Conservation (phyloP, 2,113 vertebrate species). For the Calonectris borealis region DNA sequence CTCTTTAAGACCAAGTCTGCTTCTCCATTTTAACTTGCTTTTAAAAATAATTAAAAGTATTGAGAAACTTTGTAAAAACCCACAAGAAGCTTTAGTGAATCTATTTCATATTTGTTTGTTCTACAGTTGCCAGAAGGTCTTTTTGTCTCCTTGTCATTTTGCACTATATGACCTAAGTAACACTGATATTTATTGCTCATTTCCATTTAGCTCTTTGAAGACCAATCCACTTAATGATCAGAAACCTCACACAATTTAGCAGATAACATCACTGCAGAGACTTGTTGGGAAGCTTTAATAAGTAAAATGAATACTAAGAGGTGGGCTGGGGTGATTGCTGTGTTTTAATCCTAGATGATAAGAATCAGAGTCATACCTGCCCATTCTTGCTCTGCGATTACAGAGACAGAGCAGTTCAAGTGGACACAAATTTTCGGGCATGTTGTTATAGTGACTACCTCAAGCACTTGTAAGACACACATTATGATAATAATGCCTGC, state of each 20-base stretch:
- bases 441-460: constrained; percentile 24
- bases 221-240: constrained; percentile 75
- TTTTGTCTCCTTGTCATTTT: constrained; percentile 58
- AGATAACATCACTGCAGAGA: constrained; percentile 76
- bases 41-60: neutral
- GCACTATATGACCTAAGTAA: constrained; percentile 65
- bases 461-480: neutral
- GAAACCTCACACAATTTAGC: constrained; percentile 70
- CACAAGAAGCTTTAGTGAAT: neutral
- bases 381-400: constrained; percentile 59
- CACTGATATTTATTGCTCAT: constrained; percentile 71
- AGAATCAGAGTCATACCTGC: constrained; percentile 67
- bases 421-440: constrained; percentile 67
- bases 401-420: constrained; percentile 43
- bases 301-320: constrained; percentile 74
- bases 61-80: neutral
- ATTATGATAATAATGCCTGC: neutral
- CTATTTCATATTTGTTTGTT: constrained; percentile 12
- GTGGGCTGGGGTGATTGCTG: constrained; percentile 59
- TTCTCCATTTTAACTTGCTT: neutral
- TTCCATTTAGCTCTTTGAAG: constrained; percentile 74
- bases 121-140: constrained; percentile 61
- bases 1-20: neutral
- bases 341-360: constrained; percentile 64
- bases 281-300: constrained; percentile 72